Percentiles rank a stretch among this genome's conserved stretches.
phyloP scores from a whole-genome alignment of 2,113 vertebrate genomes.

The Nipponia nippon region DNA sequence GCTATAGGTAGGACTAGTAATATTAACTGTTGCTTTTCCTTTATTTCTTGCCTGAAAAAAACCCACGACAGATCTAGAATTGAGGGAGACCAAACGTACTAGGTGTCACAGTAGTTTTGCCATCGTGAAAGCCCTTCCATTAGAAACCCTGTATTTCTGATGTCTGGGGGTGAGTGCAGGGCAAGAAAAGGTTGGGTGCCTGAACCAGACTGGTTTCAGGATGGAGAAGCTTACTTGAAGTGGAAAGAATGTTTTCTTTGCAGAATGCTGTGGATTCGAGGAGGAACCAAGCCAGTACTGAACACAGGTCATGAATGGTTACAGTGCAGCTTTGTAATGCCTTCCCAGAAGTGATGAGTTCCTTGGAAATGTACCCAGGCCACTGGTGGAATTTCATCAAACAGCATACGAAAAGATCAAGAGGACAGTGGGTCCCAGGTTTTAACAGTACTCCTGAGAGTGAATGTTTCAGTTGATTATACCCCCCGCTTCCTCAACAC shows the following conservation, averaged over 20 bases:
- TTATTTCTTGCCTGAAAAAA: neutral
- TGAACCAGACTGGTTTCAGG: neutral
- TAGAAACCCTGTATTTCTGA: neutral
- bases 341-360: conserved; percentile 48
- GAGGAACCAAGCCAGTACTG: conserved; percentile 23
- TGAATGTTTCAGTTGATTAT: accelerated
- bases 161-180: neutral
- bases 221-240: neutral
- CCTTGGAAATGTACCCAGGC: neutral
- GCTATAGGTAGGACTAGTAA: neutral
- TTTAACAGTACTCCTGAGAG: neutral
- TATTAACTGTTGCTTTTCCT: neutral
- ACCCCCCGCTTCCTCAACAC: neutral
- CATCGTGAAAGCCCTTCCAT: neutral
- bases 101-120: neutral
- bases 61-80: neutral
- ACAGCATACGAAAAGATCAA: neutral
- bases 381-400: neutral
- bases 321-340: conserved; percentile 19
- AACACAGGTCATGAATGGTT: neutral
- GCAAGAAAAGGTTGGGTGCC: neutral
- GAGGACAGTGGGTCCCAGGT: neutral
- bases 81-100: neutral
- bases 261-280: neutral
- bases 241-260: conserved; percentile 37